Evolutionary conservation across 2,888 invertebrate genomes (phyloP), one percentile per base, ranked within the genome.

Genomic region (Thereva unica): DNA sequence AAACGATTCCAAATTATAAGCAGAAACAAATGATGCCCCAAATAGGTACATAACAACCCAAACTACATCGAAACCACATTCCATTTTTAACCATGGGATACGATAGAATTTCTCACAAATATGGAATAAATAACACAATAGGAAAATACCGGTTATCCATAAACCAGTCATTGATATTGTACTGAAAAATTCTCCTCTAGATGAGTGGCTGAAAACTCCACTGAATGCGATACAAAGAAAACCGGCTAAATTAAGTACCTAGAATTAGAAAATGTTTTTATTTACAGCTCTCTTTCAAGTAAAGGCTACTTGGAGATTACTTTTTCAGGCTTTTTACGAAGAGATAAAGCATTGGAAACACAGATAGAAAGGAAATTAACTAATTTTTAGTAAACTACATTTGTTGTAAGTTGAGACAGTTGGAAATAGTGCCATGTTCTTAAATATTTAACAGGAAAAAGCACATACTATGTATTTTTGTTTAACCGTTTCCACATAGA

Each of bases 1-100:
- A 76, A 85, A 88, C 0, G 87, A 85, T 72, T 85, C 84, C 63
- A 84, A 83, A 2, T 79, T 80, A 40, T 83, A 84, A 0, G 88
- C 85, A 34, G 88, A 86, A 2, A 88, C 88, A 67, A 93, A 81
- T 38, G 87, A 85, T 0, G 91, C 85, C 1, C 91, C 92, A 67
- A 93, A 83, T 70, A 94, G 82, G 78, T 90, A 93, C 71, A 91
- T 85, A 52, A 89, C 76, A 1, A 88, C 84, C 91, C 91, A 92
- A 6, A 90, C 70, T 5, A 84, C 84, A 76, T 91, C 90, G 82
- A 87, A 93, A 2, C 85, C 82, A 70, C 93, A 85, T 83, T 95
- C 94, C 71, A 91, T 85, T 80, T 88, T 89, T 68, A 94, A 82
- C 94, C 95, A 95, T 2, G 94, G 94, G 73, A 95, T 89, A 80